Evolutionary conservation across 23 tunicate species (phyloP).

Genomic region (Halocynthia aurantium): DNA sequence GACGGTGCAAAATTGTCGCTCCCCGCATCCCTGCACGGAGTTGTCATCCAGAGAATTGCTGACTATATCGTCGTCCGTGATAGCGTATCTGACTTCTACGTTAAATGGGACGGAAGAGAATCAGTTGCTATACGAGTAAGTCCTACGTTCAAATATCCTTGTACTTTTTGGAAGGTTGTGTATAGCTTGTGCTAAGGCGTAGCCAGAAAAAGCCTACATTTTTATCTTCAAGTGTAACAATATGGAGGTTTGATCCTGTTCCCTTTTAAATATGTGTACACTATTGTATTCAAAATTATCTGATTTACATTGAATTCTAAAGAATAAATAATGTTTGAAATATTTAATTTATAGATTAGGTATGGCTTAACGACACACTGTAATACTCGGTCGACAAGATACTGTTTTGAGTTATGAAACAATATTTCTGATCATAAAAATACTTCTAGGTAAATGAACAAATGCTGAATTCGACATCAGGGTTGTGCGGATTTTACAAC

Average conservation of each 20-base stretch:
- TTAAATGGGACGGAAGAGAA: constrained; percentile 87
- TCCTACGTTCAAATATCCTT: background rate
- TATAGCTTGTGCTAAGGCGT: too few species aligned
- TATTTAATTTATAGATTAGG: background rate
- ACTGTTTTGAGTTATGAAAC: background rate
- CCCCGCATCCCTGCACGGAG: constrained; percentile 85
- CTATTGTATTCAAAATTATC: too few species aligned
- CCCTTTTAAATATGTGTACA: too few species aligned
- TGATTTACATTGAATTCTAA: too few species aligned
- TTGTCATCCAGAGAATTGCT: constrained; percentile 78
- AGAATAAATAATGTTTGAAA: too few species aligned
- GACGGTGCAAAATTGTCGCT: constrained; percentile 58
- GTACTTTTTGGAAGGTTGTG: too few species aligned
- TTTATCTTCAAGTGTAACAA: too few species aligned
- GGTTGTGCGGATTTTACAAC: constrained; percentile 90
- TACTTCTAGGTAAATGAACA: constrained; percentile 66
- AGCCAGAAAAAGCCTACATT: too few species aligned
- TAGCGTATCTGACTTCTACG: constrained; percentile 71
- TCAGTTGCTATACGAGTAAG: constrained; percentile 69
- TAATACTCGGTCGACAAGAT: background rate
- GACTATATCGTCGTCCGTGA: constrained; percentile 93
- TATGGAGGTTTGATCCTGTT: too few species aligned
- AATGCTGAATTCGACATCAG: constrained; percentile 52
- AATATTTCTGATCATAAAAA: background rate
- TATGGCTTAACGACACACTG: background rate